A percentile compares a stretch with the other conserved stretches of the same genome.
Evolutionary conservation across 2,888 invertebrate species (phyloP).

Genomic region (Spodoptera picta): DNA sequence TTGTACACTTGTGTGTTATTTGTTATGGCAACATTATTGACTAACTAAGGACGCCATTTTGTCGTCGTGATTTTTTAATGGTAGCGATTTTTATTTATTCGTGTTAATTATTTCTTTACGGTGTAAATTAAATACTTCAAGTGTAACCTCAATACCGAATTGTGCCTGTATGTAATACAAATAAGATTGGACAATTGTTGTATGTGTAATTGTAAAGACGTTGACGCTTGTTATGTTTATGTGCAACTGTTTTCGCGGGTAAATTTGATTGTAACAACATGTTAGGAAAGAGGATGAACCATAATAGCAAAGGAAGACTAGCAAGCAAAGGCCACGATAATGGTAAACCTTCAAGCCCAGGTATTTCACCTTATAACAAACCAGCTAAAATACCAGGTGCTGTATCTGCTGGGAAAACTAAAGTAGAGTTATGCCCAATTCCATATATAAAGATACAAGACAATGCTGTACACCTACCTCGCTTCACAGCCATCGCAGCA

Average conservation of each 20-base stretch:
- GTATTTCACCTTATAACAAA: slow-evolving; percentile 83
- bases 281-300: slow-evolving; percentile 87
- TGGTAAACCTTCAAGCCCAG: slow-evolving; percentile 86
- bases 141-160: slow-evolving; percentile 27
- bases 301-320: slow-evolving; percentile 84
- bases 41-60: slow-evolving; percentile 64
- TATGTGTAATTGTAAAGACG: slow-evolving; percentile 10
- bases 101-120: slow-evolving; percentile 43
- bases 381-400: slow-evolving; percentile 82
- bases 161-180: slow-evolving; percentile 38
- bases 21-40: slow-evolving; percentile 29
- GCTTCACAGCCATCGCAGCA: slow-evolving; percentile 90
- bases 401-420: slow-evolving; percentile 80
- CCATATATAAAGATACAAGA: slow-evolving; percentile 92
- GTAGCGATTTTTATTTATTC: slow-evolving; percentile 52
- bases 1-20: neutral
- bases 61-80: slow-evolving; percentile 56
- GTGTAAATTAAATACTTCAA: slow-evolving; percentile 21
- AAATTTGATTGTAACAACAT: slow-evolving; percentile 76
- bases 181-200: slow-evolving; percentile 17
- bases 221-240: slow-evolving; percentile 57
- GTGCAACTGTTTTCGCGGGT: slow-evolving; percentile 74
- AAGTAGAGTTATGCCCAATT: slow-evolving; percentile 84
- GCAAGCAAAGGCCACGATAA: slow-evolving; percentile 85
- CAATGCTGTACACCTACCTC: slow-evolving; percentile 90